These are phyloP conservation scores for Cyphomyrmex costatus DNA, from an alignment of 1,140 invertebrate species.

Conservation along the genomic window DNA sequence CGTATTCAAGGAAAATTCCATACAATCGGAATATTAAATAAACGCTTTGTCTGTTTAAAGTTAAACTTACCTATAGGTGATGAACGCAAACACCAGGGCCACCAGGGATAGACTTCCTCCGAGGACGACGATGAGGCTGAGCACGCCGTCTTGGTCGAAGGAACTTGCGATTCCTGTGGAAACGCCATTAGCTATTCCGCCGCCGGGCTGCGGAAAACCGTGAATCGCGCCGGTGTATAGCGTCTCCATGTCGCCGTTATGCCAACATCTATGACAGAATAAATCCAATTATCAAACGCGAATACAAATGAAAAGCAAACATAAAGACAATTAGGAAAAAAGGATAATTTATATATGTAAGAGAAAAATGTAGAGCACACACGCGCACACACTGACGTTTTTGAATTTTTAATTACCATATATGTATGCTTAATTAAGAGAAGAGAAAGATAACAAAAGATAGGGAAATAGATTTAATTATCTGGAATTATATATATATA, in stretches of 20 bases:
- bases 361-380: background rate
- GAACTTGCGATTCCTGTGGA: conserved; percentile 81
- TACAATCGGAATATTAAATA: background rate
- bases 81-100: conserved; percentile 90
- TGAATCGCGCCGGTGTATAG: conserved; percentile 85
- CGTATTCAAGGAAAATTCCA: conserved; percentile 9
- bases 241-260: conserved; percentile 84
- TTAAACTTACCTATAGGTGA: conserved; percentile 89
- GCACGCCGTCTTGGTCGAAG: conserved; percentile 87
- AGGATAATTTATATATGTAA: background rate
- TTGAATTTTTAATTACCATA: conserved; percentile 33
- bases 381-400: background rate
- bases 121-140: conserved; percentile 90
- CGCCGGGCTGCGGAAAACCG: conserved; percentile 82
- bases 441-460: conserved; percentile 3
- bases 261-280: conserved; percentile 57
- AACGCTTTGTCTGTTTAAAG: background rate
- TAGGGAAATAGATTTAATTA: conserved; percentile 23
- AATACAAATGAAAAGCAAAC: background rate
- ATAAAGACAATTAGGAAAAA: background rate
- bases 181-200: conserved; percentile 80
- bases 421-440: conserved; percentile 21
- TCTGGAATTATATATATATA: too few species aligned
- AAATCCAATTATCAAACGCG: conserved; percentile 25
- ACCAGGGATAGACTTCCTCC: conserved; percentile 90